These are phyloP conservation scores for Smittia sp. DNA, from an alignment of 2,888 invertebrate species.

Conservation along the genomic window DNA sequence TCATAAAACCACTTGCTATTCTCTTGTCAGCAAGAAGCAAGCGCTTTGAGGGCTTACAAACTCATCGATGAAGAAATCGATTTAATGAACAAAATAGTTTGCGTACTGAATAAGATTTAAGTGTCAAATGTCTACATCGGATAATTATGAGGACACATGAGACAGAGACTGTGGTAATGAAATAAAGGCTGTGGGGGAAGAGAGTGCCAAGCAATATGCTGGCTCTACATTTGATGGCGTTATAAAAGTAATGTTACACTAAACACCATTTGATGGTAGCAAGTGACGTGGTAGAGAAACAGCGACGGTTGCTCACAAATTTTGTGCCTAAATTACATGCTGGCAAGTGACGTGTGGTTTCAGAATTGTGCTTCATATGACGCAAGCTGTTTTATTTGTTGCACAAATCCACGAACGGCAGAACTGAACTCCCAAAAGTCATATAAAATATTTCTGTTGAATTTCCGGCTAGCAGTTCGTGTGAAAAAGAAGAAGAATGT, in stretches of 20 bases:
- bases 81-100: background rate
- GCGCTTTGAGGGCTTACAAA: too few relatives aligned
- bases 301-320: background rate
- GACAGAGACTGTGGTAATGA: background rate
- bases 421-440: constrained; percentile 16
- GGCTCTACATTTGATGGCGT: background rate
- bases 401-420: background rate
- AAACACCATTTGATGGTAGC: background rate
- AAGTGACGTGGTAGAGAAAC: too few relatives aligned
- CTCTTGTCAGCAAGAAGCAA: too few relatives aligned
- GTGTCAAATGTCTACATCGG: background rate
- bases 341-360: background rate
- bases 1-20: too few relatives aligned
- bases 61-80: background rate
- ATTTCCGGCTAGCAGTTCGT: background rate
- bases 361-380: background rate
- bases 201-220: background rate
- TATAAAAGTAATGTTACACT: constrained; percentile 8
- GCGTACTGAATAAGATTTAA: background rate
- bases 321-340: background rate
- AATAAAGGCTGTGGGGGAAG: background rate
- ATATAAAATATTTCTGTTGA: constrained; percentile 16
- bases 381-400: background rate
- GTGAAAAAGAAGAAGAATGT: background rate
- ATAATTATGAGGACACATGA: background rate